Evolutionary conservation across 2,888 invertebrate genomes (phyloP).

Genomic region (Halocaridina rubra): DNA sequence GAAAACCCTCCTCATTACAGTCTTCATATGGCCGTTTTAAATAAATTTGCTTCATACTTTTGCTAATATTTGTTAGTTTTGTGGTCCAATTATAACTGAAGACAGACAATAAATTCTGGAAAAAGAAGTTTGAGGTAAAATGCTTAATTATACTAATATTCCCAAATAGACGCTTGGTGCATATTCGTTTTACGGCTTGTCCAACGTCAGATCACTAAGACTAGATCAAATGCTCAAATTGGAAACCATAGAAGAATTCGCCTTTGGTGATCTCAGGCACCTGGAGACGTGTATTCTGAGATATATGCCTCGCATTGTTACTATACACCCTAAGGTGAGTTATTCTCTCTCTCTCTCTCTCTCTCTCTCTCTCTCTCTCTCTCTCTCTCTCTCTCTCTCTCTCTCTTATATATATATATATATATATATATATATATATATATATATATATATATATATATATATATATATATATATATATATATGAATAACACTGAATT

Average conservation of each 20-base stretch:
- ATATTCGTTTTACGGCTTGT: constrained; percentile 13
- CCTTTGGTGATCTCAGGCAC: constrained; percentile 37
- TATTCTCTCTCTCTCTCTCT: neutral
- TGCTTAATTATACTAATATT: neutral
- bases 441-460: neutral
- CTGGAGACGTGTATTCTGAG: constrained; percentile 27
- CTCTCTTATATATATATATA: neutral
- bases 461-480: constrained; percentile 8
- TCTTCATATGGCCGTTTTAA: too few relatives aligned
- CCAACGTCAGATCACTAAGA: neutral
- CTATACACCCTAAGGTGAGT: too few relatives aligned
- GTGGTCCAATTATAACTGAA: too few relatives aligned
- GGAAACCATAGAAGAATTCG: constrained; percentile 35
- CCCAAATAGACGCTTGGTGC: constrained; percentile 16
- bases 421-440: neutral
- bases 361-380: neutral
- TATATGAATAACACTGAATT: too few relatives aligned
- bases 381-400: neutral
- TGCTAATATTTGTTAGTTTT: too few relatives aligned
- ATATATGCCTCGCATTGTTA: constrained; percentile 39
- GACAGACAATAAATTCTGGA: too few relatives aligned
- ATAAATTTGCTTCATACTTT: too few relatives aligned
- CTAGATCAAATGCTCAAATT: constrained; percentile 31
- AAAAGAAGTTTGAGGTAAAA: too few relatives aligned
- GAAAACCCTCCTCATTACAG: too few relatives aligned